Evolutionary conservation across 2,113 vertebrate genomes (phyloP), one percentile per base, ranked within the genome.

Genomic region (Spheniscus mendiculus): DNA sequence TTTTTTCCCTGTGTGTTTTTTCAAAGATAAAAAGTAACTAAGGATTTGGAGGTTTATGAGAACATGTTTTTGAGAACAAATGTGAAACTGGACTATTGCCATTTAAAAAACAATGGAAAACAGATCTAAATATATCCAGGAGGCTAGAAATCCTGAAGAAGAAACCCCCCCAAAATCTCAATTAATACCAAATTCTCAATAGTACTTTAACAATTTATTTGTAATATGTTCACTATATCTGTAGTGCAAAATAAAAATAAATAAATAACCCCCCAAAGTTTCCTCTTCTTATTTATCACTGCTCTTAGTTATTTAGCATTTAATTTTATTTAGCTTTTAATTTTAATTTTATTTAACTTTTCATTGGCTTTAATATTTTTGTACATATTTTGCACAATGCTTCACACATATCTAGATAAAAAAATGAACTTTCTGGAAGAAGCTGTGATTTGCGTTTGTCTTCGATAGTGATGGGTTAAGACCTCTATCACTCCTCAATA

Each of bases 211-310:
- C 2, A 15, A 11, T 34, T 69, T 73, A 0, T 32, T 65, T 52
- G 10, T 14, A 38, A 21, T 21, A n/a, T n/a, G 2, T 14, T 67
- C 3, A 20, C 42, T 59, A 13, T 47, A 3, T 18, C 1, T 20
- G 9, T 32, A 49, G 4, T 40, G 5, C 10, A 56, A 3, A 6
- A 52, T 15, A 25, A 32, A 80, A 62, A 58, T 44, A 36, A 65
- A 25, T 5, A 65, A 45, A 59, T 13, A 11, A 72, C 6, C 0
- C 12, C 11, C 3, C n/a, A n/a, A n/a, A n/a, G n/a, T n/a, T n/a
- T n/a, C n/a, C 5, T 59, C 3, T 76, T 59, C 9, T 36, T 71
- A 18, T 78, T 78, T 89, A 52, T 65, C 34, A 78, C 8, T 52
- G 1, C 1, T 1, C 1, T 38, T 72, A 42, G 12, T 40, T 80